These are phyloP conservation scores for Beris chalybata DNA, from an alignment of 2,888 invertebrate genomes.

Conservation along the genomic window DNA sequence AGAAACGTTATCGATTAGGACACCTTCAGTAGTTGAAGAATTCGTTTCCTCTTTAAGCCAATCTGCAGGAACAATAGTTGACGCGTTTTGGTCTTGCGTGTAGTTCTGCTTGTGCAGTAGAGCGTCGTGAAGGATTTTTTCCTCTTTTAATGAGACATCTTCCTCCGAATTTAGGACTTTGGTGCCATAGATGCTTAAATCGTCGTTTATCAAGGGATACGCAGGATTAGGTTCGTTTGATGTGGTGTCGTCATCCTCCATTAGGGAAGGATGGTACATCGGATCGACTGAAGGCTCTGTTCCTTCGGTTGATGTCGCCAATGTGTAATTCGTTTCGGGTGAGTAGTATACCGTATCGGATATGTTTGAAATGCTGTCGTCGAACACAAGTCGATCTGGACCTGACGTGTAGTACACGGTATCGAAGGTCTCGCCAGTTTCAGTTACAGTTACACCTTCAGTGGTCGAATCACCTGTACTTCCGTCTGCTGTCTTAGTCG, in stretches of 20 bases:
- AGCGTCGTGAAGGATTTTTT: conserved; percentile 24
- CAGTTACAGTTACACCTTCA: conserved; percentile 15
- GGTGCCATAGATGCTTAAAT: conserved; percentile 51
- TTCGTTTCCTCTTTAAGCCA: conserved; percentile 6
- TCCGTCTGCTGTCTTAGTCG: background rate
- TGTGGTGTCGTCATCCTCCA: conserved; percentile 48
- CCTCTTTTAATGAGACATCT: conserved; percentile 36
- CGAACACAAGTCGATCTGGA: background rate
- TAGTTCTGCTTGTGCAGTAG: background rate
- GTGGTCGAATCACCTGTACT: conserved; percentile 3
- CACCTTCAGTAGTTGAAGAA: conserved; percentile 12
- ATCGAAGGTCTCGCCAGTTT: conserved; percentile 13
- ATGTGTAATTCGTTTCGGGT: background rate
- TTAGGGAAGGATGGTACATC: conserved; percentile 33
- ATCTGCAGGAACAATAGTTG: background rate
- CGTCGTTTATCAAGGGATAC: conserved; percentile 60
- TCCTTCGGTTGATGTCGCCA: conserved; percentile 28
- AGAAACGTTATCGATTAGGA: conserved; percentile 3
- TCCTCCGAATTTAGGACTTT: conserved; percentile 39
- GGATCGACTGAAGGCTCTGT: conserved; percentile 10
- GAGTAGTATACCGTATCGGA: conserved; percentile 11
- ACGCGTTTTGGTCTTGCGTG: background rate
- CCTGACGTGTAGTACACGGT: conserved; percentile 24
- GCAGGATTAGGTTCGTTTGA: conserved; percentile 57
- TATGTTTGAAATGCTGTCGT: background rate